These are phyloP conservation scores for Neoascia interrupta DNA, from an alignment of 2,888 invertebrate genomes.

Conservation along the genomic window DNA sequence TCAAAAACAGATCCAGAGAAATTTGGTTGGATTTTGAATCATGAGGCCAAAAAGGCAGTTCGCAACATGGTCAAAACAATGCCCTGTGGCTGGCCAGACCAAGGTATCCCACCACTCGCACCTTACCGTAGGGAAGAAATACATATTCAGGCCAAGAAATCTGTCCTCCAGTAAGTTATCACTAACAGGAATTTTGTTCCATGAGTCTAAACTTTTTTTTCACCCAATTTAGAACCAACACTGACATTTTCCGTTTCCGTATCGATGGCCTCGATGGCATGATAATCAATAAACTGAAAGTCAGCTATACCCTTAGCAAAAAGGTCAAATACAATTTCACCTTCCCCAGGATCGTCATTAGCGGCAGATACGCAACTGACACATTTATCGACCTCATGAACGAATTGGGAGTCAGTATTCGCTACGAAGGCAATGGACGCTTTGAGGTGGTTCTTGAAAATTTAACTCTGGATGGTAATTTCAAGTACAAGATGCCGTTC, in stretches of 20 bases:
- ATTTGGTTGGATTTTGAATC: conserved; percentile 73
- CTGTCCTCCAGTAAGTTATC: conserved; percentile 25
- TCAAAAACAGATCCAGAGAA: conserved; percentile 1
- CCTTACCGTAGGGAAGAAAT: conserved; percentile 70
- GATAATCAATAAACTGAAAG: conserved; percentile 74
- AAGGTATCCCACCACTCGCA: conserved; percentile 75
- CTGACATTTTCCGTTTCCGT: conserved; percentile 74
- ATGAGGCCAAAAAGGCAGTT: conserved; percentile 70
- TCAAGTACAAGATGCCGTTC: conserved; percentile 77
- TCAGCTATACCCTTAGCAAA: conserved; percentile 74
- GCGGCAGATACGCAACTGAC: conserved; percentile 72
- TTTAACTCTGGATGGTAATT: conserved; percentile 74
- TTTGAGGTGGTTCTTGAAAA: conserved; percentile 73
- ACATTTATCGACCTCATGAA: conserved; percentile 72
- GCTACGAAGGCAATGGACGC: conserved; percentile 74
- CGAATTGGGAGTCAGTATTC: conserved; percentile 73
- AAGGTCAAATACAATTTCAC: conserved; percentile 74
- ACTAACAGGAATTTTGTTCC: not conserved
- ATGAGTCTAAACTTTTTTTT: not conserved
- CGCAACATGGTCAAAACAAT: conserved; percentile 59
- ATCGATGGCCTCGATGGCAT: conserved; percentile 75
- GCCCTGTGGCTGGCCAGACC: conserved; percentile 73
- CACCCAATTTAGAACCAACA: conserved; percentile 70
- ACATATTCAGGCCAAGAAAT: conserved; percentile 6
- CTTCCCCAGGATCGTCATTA: conserved; percentile 72